Base-by-base conservation (phyloP, 2,888 invertebrate genomes). In the Stegophylla sp. region DNA sequence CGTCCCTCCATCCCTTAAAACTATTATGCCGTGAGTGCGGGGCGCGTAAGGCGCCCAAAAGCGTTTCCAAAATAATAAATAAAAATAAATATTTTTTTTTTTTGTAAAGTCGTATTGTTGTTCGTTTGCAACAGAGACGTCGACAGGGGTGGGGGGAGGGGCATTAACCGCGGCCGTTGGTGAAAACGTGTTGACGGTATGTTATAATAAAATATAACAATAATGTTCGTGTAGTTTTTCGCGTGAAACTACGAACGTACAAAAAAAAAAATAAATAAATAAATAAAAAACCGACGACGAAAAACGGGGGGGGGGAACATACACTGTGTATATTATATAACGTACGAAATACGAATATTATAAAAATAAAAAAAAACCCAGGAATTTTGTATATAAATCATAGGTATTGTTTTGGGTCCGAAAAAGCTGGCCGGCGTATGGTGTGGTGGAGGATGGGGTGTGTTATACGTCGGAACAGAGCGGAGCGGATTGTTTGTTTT, bases 361-460 rank as follows among this genome's bases (percentile, higher is more conserved):
- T 53, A 74, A 71, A 34, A 61, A 28, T 20, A 61, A 4, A 59
- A 34, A 34, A 45, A 4, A 59, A 5, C 17, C 26, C 61, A 51
- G 28, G 48, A 63, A 48, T 74, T 74, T 51, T 4, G 2, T 51
- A 63, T 51, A 63, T 74, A 74, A 74, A 74, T 74, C 61, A 74
- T 20, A 34, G 34, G 10, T 48, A 63, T 63, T 63, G 63, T 74
- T 74, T 63, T 34, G 34, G 34, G 48, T 34, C 48, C 34, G 23
- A 74, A 45, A 74, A 63, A 15, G 48, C 26, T 51, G 63, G 59
- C 23, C 3, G 43, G 7, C 26, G 0, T 34, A 34, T 7, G 34
- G 34, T 3, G 34, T 5, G 4, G 34, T 34, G 34, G 15, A 28
- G n/a, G n/a, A 45, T n/a, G n/a, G 13, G 26, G 26, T 73, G n/a